These are phyloP conservation scores for Pelodytes ibericus DNA, from an alignment of 2,797 vertebrate genomes.

Conservation along the genomic window DNA sequence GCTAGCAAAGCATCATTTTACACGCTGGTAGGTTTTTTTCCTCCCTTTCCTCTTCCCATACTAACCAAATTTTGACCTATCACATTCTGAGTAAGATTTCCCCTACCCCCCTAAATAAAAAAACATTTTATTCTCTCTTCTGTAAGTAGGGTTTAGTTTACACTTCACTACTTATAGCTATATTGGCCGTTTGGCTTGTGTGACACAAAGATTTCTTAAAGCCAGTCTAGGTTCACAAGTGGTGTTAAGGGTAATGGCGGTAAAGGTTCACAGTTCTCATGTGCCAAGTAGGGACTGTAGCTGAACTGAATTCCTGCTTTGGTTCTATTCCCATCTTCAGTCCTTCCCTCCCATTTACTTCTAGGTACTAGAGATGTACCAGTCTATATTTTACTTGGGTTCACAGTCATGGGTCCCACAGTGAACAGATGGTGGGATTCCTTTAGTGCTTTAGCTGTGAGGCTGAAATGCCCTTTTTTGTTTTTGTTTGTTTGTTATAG, in stretches of 20 bases:
- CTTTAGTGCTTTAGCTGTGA: constrained; percentile 63
- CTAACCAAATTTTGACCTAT: background rate
- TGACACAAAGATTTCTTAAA: constrained; percentile 79
- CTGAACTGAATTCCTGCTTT: constrained; percentile 75
- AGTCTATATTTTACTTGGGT: constrained; percentile 72
- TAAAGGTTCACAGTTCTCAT: constrained; percentile 76
- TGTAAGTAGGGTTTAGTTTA: background rate
- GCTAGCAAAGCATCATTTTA: constrained; percentile 71
- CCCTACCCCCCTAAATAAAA: background rate
- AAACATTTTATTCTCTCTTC: too few relatives aligned
- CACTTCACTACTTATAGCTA: background rate
- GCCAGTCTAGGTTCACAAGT: constrained; percentile 76
- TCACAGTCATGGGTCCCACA: constrained; percentile 77
- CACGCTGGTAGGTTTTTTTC: constrained; percentile 62
- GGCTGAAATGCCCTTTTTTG: constrained; percentile 66
- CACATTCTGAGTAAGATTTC: background rate
- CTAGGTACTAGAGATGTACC: constrained; percentile 71
- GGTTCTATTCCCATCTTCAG: constrained; percentile 76
- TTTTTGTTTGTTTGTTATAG: constrained; percentile 80
- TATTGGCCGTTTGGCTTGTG: constrained; percentile 75
- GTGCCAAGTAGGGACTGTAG: constrained; percentile 73
- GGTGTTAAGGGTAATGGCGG: constrained; percentile 76
- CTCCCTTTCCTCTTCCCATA: background rate
- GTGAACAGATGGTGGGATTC: constrained; percentile 80
- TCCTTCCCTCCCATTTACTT: constrained; percentile 71